These are phyloP conservation scores for Drosophila cardini DNA, from an alignment of 1,140 invertebrate genomes.

Conservation along the genomic window DNA sequence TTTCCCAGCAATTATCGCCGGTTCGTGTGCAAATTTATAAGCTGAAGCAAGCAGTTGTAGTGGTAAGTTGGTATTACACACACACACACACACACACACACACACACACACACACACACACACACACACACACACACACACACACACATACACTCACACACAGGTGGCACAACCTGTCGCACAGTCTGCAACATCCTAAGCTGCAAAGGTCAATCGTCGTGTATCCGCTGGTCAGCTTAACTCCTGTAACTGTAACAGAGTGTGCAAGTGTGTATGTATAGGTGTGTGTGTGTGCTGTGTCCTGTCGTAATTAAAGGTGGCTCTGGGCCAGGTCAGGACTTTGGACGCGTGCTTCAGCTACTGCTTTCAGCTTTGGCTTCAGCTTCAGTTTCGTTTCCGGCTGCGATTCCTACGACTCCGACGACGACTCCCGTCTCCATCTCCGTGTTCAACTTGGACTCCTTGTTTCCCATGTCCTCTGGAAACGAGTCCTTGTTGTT, in stretches of 20 bases:
- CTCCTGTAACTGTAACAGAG: slow-evolving; percentile 32
- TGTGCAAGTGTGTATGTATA: slow-evolving; percentile 46
- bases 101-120: background rate
- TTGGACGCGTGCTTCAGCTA: slow-evolving; percentile 29
- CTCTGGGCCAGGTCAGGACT: slow-evolving; percentile 39
- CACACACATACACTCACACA: background rate
- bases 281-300: slow-evolving; percentile 43
- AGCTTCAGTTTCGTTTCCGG: background rate
- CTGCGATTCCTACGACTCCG: background rate
- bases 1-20: slow-evolving; percentile 79
- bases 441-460: background rate
- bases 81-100: background rate
- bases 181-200: slow-evolving; percentile 58
- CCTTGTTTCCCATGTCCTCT: too few species aligned
- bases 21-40: slow-evolving; percentile 81
- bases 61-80: slow-evolving; percentile 5
- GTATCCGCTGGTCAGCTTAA: slow-evolving; percentile 29
- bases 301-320: slow-evolving; percentile 76
- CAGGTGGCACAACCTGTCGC: slow-evolving; percentile 29
- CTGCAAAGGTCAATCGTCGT: slow-evolving; percentile 70
- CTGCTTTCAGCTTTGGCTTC: slow-evolving; percentile 11
- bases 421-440: too few species aligned
- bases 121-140: background rate
- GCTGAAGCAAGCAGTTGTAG: slow-evolving; percentile 21
- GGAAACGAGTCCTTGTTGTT: slow-evolving; percentile 35